Base-by-base conservation (phyloP, 2,797 vertebrate species). In the Morus bassanus region DNA sequence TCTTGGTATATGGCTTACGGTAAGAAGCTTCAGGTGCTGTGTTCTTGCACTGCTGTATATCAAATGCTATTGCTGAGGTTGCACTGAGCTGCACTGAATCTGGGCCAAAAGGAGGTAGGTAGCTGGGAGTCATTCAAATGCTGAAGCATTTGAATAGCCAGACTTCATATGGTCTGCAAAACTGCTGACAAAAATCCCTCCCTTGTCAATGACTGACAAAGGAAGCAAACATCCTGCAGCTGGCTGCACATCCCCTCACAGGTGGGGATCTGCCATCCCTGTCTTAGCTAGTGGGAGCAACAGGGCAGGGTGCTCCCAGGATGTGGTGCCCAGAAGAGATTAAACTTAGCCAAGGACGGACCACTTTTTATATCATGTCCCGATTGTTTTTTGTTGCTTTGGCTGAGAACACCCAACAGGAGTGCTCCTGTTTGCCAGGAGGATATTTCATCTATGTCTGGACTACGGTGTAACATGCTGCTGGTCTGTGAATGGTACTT, bases 21-120 rank as follows among this genome's bases (percentile, higher is more conserved):
- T 61, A 75, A 87, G 69, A 69, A 64, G 37, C 27, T 73, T 64
- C 93, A 96, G 90, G 83, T 95, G 83, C 83, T 22, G 28, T 28
- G 65, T 11, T 77, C 63, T 75, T 93, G 33, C 56, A 33, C n/a
- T 63, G 83, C 27, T 74, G 13, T 73, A 15, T 35, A 60, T 70
- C 85, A 94, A 43, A 61, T 12, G 13, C 41, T 63, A 2, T 50
- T 76, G 60, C 83, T 95, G 80, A 86, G 39, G 45, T 37, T 72
- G 46, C 92, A 61, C 22, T 45, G 41, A 80, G 60, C 64, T 45
- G 48, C 1, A 4, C 45, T 65, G 51, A 46, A 23, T 16, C 22
- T 9, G 33, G 48, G 35, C 41, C 76, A 59, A n/a, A 63, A 85
- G 37, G 56, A 72, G 39, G 22, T 19, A 57, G 61, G 24, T 19